A percentile compares a stretch with the other conserved stretches of the same genome.
phyloP scores from a whole-genome alignment of 2,113 vertebrate genomes.

The Kryptolebias marmoratus region DNA sequence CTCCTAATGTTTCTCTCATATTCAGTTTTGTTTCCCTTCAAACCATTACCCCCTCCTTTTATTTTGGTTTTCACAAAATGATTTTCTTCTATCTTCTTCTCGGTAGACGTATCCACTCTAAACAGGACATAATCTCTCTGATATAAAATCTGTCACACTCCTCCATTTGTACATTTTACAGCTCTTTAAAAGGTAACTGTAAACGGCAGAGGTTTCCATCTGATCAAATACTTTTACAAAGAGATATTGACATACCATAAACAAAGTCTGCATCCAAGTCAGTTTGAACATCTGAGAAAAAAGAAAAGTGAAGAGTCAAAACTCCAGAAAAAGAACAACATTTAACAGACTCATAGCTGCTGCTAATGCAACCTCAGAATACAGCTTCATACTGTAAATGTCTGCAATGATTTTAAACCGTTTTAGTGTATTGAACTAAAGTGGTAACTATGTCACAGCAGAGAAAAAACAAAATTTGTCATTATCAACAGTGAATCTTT shows the following conservation, averaged over 20 bases:
- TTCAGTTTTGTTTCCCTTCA: background rate
- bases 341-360: too few relatives aligned
- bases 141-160: too few relatives aligned
- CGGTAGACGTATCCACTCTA: too few relatives aligned
- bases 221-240: background rate
- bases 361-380: too few relatives aligned
- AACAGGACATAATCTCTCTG: too few relatives aligned
- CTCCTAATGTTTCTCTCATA: background rate
- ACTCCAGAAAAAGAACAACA: background rate
- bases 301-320: slow-evolving; percentile 8
- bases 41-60: background rate
- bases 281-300: slow-evolving; percentile 47
- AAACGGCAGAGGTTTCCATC: background rate
- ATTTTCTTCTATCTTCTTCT: background rate
- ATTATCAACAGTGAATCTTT: background rate
- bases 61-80: background rate
- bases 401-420: too few relatives aligned
- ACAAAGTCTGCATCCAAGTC: slow-evolving; percentile 78
- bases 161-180: background rate
- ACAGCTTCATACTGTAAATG: too few relatives aligned
- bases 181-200: background rate
- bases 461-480: background rate
- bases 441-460: too few relatives aligned
- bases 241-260: slow-evolving; percentile 71
- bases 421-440: too few relatives aligned